Percentiles rank a stretch among this genome's conserved stretches.
phyloP scores from a whole-genome alignment of 2,113 vertebrate genomes.

The Tachycineta bicolor region DNA sequence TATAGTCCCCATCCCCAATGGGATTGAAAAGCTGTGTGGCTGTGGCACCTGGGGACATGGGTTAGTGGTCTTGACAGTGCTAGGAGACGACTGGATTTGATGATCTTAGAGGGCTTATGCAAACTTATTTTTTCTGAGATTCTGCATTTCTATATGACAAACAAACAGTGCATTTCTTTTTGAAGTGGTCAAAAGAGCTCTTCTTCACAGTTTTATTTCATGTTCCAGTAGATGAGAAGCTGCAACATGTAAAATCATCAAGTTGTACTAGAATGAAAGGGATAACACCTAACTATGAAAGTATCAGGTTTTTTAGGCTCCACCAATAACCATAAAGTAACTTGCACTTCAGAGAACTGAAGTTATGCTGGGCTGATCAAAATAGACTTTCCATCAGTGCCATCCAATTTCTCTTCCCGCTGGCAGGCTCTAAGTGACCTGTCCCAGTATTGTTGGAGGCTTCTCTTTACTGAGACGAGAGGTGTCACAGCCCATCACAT shows the following conservation, averaged over 20 bases:
- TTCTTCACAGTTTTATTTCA: fast-evolving
- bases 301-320: neutral
- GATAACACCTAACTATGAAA: neutral
- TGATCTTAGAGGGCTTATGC: neutral
- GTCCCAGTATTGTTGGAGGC: slow-evolving; percentile 1
- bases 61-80: neutral
- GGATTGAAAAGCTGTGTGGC: neutral
- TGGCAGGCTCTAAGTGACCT: slow-evolving; percentile 31
- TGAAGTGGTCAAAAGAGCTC: neutral
- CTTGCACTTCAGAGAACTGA: neutral
- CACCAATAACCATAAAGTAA: neutral
- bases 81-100: fast-evolving
- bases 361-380: neutral
- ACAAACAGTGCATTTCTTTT: neutral
- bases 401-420: slow-evolving; percentile 26
- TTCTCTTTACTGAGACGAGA: neutral
- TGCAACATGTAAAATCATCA: neutral
- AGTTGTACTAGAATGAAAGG: neutral
- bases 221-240: neutral
- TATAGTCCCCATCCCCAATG: too few relatives aligned
- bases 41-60: neutral
- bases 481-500: slow-evolving; percentile 39
- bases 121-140: neutral
- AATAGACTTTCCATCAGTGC: neutral
- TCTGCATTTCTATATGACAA: neutral